A percentile compares a stretch with the other conserved stretches of the same genome.
Conservation (phyloP, 2,113 vertebrate species). For the Cichladusa arquata region DNA sequence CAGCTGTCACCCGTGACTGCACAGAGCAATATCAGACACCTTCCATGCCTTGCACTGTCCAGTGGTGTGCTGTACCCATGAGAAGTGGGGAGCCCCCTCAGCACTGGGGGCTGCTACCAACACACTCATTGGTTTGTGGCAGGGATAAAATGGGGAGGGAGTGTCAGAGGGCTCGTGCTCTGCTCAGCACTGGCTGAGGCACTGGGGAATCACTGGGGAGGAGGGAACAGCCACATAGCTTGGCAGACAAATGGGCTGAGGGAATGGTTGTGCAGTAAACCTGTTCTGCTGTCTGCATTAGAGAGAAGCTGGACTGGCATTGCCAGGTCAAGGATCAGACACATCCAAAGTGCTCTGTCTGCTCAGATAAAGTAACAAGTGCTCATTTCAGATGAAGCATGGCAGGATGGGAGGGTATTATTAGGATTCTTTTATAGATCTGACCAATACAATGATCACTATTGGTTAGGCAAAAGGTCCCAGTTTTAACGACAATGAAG, state of each 20-base stretch:
- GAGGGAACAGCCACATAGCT: fast-evolving
- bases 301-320: neutral
- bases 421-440: neutral
- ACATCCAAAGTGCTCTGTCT: neutral
- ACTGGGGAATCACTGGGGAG: neutral
- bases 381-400: neutral
- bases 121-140: neutral
- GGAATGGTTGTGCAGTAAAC: neutral
- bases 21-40: fast-evolving
- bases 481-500: neutral
- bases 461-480: neutral
- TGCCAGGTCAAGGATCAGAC: neutral
- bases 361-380: neutral
- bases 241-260: neutral
- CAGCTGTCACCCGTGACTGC: neutral
- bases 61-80: neutral
- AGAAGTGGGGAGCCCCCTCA: neutral
- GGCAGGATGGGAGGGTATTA: neutral
- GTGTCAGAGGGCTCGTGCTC: fast-evolving
- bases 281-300: neutral
- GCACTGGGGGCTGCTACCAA: too few species aligned
- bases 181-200: neutral
- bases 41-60: neutral
- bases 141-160: neutral
- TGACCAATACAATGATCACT: fast-evolving